Base-by-base conservation (phyloP, 2,113 vertebrate genomes). In the Sinosuthora webbiana region DNA sequence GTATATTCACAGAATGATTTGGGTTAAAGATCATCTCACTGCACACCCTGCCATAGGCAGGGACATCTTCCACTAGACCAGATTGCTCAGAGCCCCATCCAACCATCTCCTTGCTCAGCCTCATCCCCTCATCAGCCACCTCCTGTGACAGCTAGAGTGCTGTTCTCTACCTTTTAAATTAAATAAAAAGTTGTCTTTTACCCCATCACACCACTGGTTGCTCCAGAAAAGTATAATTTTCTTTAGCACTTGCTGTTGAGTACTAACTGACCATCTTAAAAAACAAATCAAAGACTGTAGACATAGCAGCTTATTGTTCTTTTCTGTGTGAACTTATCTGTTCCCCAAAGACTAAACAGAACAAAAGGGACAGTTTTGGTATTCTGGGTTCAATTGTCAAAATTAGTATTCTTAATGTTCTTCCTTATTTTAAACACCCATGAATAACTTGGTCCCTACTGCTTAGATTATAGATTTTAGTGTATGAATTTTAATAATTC, bases 401-500 rank as follows among this genome's bases (percentile, higher is more conserved):
- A 88, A 84, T 95, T 63, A 79, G 47, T 79, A 82, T 96, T 95
- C 83, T 35, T 85, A 44, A 62, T 55, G 14, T 60, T 55, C 35
- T 49, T 76, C 67, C 39, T 83, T 94, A 64, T 73, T 87, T 93
- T 90, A 94, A 94, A 68, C 52, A 63, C 13, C 42, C 65, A 56
- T 57, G 25, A 88, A 87, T 82, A 89, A 68, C 86, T 90, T 84
- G n/a, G 57, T 76, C 41, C n/a, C 57, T 65, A 28, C n/a, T 87
- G 45, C 73, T 96, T 93, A 92, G 80, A 82, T 86, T 92, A 75
- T 81, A 93, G 83, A 57, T 44, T 93, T 95, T 87, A 60, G 59
- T 45, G 23, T 78, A 35, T 68, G 77, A 93, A 86, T 90, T 92
- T 93, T 71, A 95, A 78, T 95, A 90, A 90, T 87, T 90, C 64